Base-by-base conservation (phyloP, 2,888 invertebrate species). In the Protophormia terraenovae region DNA sequence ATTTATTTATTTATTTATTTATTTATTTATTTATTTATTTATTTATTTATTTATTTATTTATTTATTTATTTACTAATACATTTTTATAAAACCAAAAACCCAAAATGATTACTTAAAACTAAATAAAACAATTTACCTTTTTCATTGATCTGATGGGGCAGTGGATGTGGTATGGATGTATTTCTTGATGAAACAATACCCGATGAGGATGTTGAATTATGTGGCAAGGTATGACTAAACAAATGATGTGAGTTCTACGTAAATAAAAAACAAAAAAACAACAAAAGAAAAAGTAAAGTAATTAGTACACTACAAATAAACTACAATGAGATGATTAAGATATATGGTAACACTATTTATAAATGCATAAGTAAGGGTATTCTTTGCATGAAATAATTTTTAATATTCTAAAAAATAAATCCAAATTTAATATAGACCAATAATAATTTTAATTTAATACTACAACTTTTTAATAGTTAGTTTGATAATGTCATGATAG, bases 141-240 rank as follows among this genome's bases (percentile, higher is more conserved):
- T 90, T 32, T 91, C 90, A 87, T 89, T 88, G 79, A 92, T 89
- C 87, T 92, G 91, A 87, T 93, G 92, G 83, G 91, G 93, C 87
- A 90, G 90, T 90, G 92, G 94, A 92, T 93, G 94, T 87, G 93
- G 91, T 88, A 93, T 91, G 86, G 93, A 92, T 78, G 92, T 92
- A 88, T 93, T 93, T 77, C 93, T 88, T 35, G 93, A 89, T 80
- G 92, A 90, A 83, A 93, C 89, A 77, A 90, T 88, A 76, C 87
- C 87, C 24, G 86, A 75, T 71, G 83, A 71, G 64, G 77, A 64
- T 69, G 87, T 88, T 41, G 87, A 69, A 53, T 89, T 89, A 66
- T 90, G 89, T 19, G 91, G 91, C 88, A 92, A 86, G 16, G 91
- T 91, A 69, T 92, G 91, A 88, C 89, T 90, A 71, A 89, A 89